These are phyloP conservation scores for Bradypodion pumilum DNA, from an alignment of 2,797 vertebrate species.

Conservation along the genomic window DNA sequence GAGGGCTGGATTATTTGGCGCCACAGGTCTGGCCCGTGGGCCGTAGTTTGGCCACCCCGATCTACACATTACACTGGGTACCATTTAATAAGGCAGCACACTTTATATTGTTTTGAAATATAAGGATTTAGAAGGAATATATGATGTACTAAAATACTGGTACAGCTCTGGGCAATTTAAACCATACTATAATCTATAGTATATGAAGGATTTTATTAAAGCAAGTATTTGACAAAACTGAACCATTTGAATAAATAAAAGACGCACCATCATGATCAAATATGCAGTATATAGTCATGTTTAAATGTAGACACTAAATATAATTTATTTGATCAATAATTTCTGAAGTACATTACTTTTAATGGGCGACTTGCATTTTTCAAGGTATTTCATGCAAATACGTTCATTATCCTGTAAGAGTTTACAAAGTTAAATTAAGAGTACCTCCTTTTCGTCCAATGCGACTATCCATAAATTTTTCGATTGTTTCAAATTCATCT, in stretches of 20 bases:
- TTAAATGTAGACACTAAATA: not conserved
- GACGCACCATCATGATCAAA: too few relatives aligned
- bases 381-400: not conserved
- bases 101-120: conserved; percentile 10
- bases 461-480: conserved; percentile 93
- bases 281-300: too few relatives aligned
- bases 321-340: not conserved
- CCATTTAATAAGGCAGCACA: not conserved
- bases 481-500: conserved; percentile 98
- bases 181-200: not conserved
- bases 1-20: too few relatives aligned
- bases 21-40: too few relatives aligned
- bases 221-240: not conserved
- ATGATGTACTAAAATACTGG: not conserved
- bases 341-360: not conserved
- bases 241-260: too few relatives aligned
- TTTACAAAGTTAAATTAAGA: not conserved
- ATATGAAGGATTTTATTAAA: not conserved
- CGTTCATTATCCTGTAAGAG: not conserved
- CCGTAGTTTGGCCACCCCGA: too few relatives aligned
- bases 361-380: not conserved
- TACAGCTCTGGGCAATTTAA: not conserved
- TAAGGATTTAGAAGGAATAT: not conserved
- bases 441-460: conserved; percentile 92
- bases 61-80: too few relatives aligned